Conservation (phyloP, 2,113 vertebrate genomes). For the Perognathus longimembris region DNA sequence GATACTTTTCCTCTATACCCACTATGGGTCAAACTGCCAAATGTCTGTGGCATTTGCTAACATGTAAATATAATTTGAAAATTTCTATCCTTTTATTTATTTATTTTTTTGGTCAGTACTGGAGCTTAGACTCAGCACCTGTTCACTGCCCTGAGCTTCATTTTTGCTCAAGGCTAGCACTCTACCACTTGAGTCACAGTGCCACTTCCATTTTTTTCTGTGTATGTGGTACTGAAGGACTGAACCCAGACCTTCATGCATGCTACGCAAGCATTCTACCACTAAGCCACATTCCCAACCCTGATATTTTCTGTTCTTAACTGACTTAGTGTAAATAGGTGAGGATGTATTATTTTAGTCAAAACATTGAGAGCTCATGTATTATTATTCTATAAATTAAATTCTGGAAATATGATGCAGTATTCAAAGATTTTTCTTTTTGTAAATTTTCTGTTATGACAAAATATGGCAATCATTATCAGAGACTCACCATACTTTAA, state of each 20-base stretch:
- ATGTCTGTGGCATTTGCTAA: background rate
- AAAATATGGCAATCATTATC: background rate
- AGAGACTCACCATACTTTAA: background rate
- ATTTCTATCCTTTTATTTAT: too few species aligned
- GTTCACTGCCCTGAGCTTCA: too few species aligned
- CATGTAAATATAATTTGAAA: background rate
- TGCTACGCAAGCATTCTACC: too few species aligned
- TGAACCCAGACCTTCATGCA: too few species aligned
- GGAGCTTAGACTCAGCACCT: too few species aligned
- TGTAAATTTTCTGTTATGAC: background rate
- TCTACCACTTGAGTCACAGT: too few species aligned
- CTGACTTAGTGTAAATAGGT: background rate
- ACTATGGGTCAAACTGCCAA: background rate
- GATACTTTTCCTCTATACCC: background rate
- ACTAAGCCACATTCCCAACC: too few species aligned
- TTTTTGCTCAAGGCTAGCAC: too few species aligned
- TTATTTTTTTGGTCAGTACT: too few species aligned
- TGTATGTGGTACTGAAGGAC: too few species aligned
- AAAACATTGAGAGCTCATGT: background rate
- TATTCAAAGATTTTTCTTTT: background rate
- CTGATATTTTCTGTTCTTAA: too few species aligned
- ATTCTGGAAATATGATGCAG: background rate
- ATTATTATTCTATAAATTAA: background rate
- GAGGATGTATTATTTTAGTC: background rate
- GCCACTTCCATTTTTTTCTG: too few species aligned